Base-by-base conservation (phyloP, 2,797 vertebrate genomes). In the Ptychadena robeensis region DNA sequence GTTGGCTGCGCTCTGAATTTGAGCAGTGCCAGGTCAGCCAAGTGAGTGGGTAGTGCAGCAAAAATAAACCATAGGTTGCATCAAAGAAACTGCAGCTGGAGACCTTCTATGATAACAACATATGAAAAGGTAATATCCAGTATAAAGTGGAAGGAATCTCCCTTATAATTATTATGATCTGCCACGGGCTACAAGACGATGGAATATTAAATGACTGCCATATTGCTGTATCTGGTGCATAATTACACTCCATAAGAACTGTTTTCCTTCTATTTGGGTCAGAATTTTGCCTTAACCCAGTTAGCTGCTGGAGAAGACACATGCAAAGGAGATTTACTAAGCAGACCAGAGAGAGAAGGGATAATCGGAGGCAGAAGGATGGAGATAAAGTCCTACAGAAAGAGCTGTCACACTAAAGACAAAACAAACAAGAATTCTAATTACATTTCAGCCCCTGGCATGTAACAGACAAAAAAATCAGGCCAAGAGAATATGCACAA, bases 231-330 rank as follows among this genome's bases (percentile, higher is more conserved):
- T 35, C 38, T 25, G 67, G 69, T 73, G 44, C 44, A 73, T 68
- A 84, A 80, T 84, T 68, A 80, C 38, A 59, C 78, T 22, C 15
- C 73, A 81, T 69, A 80, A 75, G 63, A 61, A 28, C 70, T 68
- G 69, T 67, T 79, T 69, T 74, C 73, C 44, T 69, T 10, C 63
- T 80, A 80, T 84, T 80, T 80, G 78, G 78, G 83, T 85, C 78
- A 85, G 57, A 85, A 71, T 85, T 76, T 80, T n/a, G 83, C 72
- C 66, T 69, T 80, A 85, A 76, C 72, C 78, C 72, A 80, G 63
- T 80, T 85, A 71, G 31, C 37, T 68, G 78, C 78, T 40, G 25
- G 18, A 70, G 38, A 37, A 69, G 44, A 27, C 48, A 40, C 76
- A 68, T 25, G 48, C 40, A 84, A 84, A 74, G 61, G 15, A 80